phyloP scores from a whole-genome alignment of 2,888 invertebrate species.

The Eilema griseolum region DNA sequence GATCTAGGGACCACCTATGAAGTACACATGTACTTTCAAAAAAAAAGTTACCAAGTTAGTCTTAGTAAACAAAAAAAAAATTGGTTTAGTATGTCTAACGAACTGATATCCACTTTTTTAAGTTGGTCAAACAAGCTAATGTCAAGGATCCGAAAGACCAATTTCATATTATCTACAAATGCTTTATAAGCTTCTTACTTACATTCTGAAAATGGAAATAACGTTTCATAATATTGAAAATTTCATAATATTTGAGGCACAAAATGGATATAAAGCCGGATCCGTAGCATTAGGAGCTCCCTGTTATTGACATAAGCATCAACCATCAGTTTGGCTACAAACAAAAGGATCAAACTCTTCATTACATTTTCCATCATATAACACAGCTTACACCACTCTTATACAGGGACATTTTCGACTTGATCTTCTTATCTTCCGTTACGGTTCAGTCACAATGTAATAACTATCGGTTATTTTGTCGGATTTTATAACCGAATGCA shows the following conservation, averaged over 20 bases:
- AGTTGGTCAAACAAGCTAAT: background rate
- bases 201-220: background rate
- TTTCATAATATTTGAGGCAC: background rate
- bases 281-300: background rate
- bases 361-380: too few species aligned
- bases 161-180: background rate
- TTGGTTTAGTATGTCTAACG: too few species aligned
- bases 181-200: background rate
- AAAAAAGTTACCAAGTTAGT: too few species aligned
- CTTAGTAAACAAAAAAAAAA: too few species aligned
- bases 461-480: too few species aligned
- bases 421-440: background rate
- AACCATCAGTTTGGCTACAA: background rate
- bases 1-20: too few species aligned
- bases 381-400: too few species aligned
- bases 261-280: background rate
- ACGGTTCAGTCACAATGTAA: too few species aligned
- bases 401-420: background rate
- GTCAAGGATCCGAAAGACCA: background rate
- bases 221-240: background rate
- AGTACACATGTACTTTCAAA: too few species aligned
- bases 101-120: background rate
- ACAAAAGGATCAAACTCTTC: too few species aligned
- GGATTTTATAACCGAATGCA: too few species aligned
- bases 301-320: background rate